Percentiles rank a stretch among this genome's conserved stretches.
These are phyloP conservation scores for Chaitophorus viminalis DNA, from an alignment of 2,888 invertebrate species.

Conservation along the genomic window DNA sequence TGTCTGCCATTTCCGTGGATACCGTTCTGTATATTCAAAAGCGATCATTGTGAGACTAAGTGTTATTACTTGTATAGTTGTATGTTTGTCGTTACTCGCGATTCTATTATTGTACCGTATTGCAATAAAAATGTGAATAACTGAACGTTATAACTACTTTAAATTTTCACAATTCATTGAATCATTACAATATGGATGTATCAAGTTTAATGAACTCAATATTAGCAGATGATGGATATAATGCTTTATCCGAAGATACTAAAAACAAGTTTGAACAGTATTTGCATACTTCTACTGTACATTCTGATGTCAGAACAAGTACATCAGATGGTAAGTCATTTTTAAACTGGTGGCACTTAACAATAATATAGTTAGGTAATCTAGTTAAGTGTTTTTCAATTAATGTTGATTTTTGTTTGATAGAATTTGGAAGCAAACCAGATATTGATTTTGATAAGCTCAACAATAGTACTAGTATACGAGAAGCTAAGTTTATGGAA, in stretches of 20 bases:
- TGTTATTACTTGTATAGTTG: neutral
- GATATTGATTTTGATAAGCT: constrained; percentile 55
- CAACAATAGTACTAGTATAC: constrained; percentile 48
- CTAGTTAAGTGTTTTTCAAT: neutral
- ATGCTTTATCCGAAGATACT: constrained; percentile 47
- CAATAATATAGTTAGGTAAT: neutral
- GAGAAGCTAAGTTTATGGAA: constrained; percentile 59
- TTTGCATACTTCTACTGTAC: constrained; percentile 19
- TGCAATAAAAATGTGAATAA: no score
- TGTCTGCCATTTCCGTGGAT: no score
- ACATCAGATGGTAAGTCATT: constrained; percentile 14
- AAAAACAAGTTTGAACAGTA: constrained; percentile 54
- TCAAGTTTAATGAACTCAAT: constrained; percentile 47
- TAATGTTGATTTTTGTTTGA: neutral
- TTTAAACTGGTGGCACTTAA: no score
- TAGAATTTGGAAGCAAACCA: neutral
- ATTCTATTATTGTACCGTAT: neutral
- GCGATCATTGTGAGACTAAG: no score
- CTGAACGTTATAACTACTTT: neutral
- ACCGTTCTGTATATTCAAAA: no score
- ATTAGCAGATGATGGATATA: constrained; percentile 54
- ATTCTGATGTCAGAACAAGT: constrained; percentile 8
- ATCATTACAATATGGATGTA: constrained; percentile 15
- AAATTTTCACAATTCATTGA: neutral
- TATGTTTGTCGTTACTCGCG: neutral